phyloP scores from a whole-genome alignment of 2,888 invertebrate genomes.

The Drosophila borborema region DNA sequence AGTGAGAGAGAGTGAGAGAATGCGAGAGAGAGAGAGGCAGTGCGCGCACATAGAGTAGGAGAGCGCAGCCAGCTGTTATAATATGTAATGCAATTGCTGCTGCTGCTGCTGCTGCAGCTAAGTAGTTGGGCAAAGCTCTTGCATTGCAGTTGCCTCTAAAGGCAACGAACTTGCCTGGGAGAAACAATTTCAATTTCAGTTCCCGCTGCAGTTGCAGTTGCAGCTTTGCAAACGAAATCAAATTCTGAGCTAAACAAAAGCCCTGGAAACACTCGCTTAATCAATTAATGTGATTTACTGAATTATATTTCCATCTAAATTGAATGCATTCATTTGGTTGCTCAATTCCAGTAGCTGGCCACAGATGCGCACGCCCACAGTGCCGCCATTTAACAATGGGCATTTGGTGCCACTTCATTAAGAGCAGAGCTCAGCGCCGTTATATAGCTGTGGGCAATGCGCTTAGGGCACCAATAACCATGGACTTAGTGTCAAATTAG shows the following conservation, averaged over 20 bases:
- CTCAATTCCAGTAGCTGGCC: slow-evolving; percentile 21
- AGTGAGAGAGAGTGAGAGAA: slow-evolving; percentile 13
- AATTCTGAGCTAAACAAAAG: slow-evolving; percentile 10
- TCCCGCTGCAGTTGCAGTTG: background rate
- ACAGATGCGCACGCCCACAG: slow-evolving; percentile 13
- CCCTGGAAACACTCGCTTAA: slow-evolving; percentile 12
- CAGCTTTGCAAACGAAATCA: background rate
- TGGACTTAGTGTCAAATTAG: slow-evolving; percentile 48
- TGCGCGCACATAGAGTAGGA: background rate
- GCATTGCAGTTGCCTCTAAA: slow-evolving; percentile 19
- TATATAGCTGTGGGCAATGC: slow-evolving; percentile 34
- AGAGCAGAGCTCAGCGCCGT: slow-evolving; percentile 42
- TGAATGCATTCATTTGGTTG: background rate
- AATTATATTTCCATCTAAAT: background rate
- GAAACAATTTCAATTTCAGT: background rate
- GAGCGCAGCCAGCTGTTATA: slow-evolving; percentile 46
- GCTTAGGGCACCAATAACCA: slow-evolving; percentile 32
- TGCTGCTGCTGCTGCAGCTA: slow-evolving; percentile 16
- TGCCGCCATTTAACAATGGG: slow-evolving; percentile 15
- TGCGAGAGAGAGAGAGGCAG: slow-evolving; percentile 6
- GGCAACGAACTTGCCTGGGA: slow-evolving; percentile 48
- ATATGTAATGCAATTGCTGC: slow-evolving; percentile 22
- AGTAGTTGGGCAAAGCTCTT: slow-evolving; percentile 27
- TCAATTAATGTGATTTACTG: slow-evolving; percentile 19
- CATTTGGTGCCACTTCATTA: slow-evolving; percentile 35